phyloP scores from a whole-genome alignment of 2,888 invertebrate species.

The Stictocephala bisonia region DNA sequence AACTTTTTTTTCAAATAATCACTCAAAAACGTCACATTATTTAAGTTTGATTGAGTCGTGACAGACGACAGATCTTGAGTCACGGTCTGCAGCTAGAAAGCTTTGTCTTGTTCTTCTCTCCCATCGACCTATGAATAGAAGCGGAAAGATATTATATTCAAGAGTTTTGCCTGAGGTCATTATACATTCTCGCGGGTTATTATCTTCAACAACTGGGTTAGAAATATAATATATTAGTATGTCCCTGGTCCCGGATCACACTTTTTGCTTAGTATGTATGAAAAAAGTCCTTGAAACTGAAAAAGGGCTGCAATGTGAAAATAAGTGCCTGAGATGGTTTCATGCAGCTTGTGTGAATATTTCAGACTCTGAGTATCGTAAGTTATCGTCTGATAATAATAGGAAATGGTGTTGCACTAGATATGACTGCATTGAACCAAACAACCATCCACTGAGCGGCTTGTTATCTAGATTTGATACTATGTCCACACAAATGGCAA shows the following conservation, averaged over 20 bases:
- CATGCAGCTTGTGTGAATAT: slow-evolving; percentile 18
- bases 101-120: no score
- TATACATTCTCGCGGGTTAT: no score
- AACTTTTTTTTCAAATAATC: no score
- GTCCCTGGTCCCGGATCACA: not conserved
- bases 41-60: no score
- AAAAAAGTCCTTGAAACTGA: not conserved
- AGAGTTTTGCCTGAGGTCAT: no score
- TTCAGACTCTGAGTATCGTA: not conserved
- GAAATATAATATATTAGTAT: no score
- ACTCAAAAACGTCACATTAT: no score
- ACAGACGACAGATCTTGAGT: no score
- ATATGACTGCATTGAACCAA: slow-evolving; percentile 2
- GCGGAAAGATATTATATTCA: no score
- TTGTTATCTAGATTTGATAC: slow-evolving; percentile 5
- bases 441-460: not conserved
- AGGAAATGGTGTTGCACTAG: not conserved
- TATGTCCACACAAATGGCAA: slow-evolving; percentile 7
- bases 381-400: not conserved
- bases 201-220: no score
- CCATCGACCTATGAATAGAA: no score
- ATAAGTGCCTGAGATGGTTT: slow-evolving; percentile 19
- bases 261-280: slow-evolving; percentile 10
- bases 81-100: no score
- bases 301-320: slow-evolving; percentile 4